A percentile compares a stretch with the other conserved stretches of the same genome.
Conservation (phyloP, 2,888 invertebrate genomes). For the Chrysolina americana region DNA sequence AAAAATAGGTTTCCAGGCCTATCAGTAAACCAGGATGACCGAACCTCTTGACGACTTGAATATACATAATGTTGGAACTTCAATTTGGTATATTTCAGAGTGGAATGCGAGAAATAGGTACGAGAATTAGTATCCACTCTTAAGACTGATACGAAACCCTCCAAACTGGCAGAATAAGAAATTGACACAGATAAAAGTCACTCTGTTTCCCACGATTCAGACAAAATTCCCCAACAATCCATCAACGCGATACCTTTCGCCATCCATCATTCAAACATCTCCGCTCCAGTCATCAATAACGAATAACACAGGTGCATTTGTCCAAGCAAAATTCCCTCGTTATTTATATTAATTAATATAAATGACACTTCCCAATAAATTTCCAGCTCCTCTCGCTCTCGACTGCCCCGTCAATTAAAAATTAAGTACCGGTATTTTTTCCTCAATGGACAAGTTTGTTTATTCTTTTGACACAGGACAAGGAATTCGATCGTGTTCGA, state of each 20-base stretch:
- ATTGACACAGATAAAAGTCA: neutral
- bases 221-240: neutral
- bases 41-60: too few species aligned
- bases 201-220: neutral
- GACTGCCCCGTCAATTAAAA: slow-evolving; percentile 66
- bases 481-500: slow-evolving; percentile 63
- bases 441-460: slow-evolving; percentile 66
- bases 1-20: too few species aligned
- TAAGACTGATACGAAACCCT: too few species aligned
- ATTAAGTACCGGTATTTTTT: slow-evolving; percentile 58
- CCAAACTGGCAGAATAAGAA: neutral
- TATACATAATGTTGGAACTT: too few species aligned
- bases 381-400: slow-evolving; percentile 63
- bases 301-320: slow-evolving; percentile 52
- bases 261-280: slow-evolving; percentile 51
- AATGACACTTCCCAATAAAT: slow-evolving; percentile 66
- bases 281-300: slow-evolving; percentile 55
- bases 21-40: too few species aligned
- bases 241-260: neutral
- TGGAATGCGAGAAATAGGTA: too few species aligned
- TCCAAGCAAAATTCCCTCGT: slow-evolving; percentile 53
- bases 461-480: slow-evolving; percentile 67
- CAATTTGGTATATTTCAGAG: too few species aligned
- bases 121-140: too few species aligned
- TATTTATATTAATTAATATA: slow-evolving; percentile 67